Conservation (phyloP, 2,113 vertebrate species). For the Tringa solitaria region DNA sequence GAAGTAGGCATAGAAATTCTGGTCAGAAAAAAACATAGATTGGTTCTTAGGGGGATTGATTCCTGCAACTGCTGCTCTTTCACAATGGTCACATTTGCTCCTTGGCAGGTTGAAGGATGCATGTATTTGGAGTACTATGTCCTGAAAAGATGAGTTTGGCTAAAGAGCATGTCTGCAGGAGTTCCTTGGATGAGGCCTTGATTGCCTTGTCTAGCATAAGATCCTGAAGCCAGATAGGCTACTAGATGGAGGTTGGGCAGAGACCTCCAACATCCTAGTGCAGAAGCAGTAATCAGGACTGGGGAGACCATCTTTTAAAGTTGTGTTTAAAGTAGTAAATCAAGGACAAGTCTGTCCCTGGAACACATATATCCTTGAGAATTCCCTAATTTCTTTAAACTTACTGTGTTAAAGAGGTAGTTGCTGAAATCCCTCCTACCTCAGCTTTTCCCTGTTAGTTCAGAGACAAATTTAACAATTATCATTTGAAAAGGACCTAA, state of each 20-base stretch:
- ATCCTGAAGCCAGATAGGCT: background rate
- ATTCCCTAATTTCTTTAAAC: background rate
- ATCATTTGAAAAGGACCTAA: background rate
- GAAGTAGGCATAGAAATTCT: background rate
- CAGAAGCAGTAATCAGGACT: background rate
- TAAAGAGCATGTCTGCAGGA: background rate
- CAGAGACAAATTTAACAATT: background rate
- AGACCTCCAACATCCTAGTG: background rate
- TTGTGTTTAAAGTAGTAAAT: background rate
- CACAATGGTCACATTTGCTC: background rate
- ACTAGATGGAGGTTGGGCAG: background rate
- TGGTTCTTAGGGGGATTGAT: background rate
- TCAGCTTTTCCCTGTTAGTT: background rate
- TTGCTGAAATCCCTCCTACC: background rate
- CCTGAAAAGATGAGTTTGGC: background rate
- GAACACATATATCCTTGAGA: background rate
- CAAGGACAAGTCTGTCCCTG: background rate
- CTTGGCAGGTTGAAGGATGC: background rate
- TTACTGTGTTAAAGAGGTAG: background rate
- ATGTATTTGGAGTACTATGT: background rate
- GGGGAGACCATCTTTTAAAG: background rate
- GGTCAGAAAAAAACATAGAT: background rate
- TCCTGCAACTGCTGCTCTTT: background rate
- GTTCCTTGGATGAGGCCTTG: fast-evolving
- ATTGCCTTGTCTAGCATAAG: background rate